Conservation (phyloP, 2,888 invertebrate genomes). For the Drosophila sordidula region DNA sequence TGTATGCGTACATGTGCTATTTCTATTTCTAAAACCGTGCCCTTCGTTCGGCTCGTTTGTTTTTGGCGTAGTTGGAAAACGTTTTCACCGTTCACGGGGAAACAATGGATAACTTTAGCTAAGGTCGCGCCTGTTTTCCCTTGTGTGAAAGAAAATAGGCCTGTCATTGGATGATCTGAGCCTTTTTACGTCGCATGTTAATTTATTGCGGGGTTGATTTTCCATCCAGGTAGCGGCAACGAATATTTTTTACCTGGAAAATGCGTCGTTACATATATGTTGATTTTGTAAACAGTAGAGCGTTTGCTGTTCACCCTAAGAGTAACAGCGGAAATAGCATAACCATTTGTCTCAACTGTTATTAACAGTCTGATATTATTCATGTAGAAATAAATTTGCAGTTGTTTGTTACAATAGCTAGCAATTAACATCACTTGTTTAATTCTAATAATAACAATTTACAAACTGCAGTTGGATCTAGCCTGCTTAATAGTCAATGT, state of each 20-base stretch:
- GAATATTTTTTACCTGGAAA: constrained; percentile 55
- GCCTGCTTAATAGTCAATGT: not conserved
- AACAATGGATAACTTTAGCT: constrained; percentile 49
- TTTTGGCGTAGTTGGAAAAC: constrained; percentile 35
- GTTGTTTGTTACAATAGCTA: not conserved
- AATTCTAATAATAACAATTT: no score
- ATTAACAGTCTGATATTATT: constrained; percentile 25
- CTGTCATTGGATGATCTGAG: constrained; percentile 45
- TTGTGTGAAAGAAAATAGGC: constrained; percentile 49
- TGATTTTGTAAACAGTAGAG: not conserved
- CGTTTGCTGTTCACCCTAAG: constrained; percentile 43
- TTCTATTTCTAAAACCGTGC: constrained; percentile 21
- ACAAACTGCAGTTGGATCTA: no score
- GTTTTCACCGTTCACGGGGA: constrained; percentile 32
- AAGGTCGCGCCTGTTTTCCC: constrained; percentile 67
- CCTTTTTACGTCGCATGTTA: constrained; percentile 67
- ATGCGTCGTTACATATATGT: constrained; percentile 43
- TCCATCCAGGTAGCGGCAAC: constrained; percentile 56
- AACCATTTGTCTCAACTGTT: constrained; percentile 21
- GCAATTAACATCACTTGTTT: not conserved
- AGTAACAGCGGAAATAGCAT: constrained; percentile 29
- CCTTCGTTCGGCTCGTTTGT: constrained; percentile 18
- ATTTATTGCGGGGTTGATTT: constrained; percentile 74
- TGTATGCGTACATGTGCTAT: constrained; percentile 9
- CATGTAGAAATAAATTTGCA: not conserved